These are phyloP conservation scores for Apodemia zela DNA, from an alignment of 2,888 invertebrate species.

Conservation along the genomic window DNA sequence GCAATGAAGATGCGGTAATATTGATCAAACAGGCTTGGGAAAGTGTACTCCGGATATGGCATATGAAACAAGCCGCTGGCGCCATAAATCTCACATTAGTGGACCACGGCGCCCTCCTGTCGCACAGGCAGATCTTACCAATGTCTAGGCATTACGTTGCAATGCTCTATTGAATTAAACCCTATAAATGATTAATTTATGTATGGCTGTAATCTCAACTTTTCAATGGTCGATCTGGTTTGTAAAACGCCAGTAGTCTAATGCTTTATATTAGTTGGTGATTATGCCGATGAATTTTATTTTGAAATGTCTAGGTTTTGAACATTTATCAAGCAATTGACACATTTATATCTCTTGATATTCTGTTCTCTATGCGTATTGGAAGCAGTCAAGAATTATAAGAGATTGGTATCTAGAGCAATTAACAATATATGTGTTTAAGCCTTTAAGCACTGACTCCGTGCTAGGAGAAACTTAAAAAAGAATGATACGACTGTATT, in stretches of 20 bases:
- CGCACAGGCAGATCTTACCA: conserved; percentile 19
- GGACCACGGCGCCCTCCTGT: conserved; percentile 30
- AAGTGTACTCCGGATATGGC: conserved; percentile 56
- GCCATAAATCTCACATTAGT: conserved; percentile 46
- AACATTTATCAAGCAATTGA: too few relatives aligned
- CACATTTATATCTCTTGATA: too few relatives aligned
- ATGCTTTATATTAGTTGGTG: background rate
- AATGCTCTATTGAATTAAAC: conserved; percentile 11
- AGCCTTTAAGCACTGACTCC: too few relatives aligned
- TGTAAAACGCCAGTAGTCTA: background rate
- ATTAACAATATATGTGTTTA: too few relatives aligned
- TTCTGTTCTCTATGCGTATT: too few relatives aligned
- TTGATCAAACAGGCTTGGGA: conserved; percentile 54
- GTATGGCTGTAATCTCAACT: background rate
- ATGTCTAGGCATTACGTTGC: conserved; percentile 9
- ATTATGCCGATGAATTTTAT: too few relatives aligned
- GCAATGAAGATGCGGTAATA: conserved; percentile 32
- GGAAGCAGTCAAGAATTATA: too few relatives aligned
- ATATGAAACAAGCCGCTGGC: conserved; percentile 47
- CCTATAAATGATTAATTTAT: conserved; percentile 6
- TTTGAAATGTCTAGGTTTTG: too few relatives aligned
- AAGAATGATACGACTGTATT: too few relatives aligned
- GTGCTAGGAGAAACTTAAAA: too few relatives aligned
- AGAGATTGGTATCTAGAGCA: too few relatives aligned
- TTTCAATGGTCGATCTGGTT: conserved; percentile 7